A percentile compares a stretch with the other conserved stretches of the same genome.
phyloP scores from a whole-genome alignment of 1,140 invertebrate genomes.

The Agrypnia vestita region DNA sequence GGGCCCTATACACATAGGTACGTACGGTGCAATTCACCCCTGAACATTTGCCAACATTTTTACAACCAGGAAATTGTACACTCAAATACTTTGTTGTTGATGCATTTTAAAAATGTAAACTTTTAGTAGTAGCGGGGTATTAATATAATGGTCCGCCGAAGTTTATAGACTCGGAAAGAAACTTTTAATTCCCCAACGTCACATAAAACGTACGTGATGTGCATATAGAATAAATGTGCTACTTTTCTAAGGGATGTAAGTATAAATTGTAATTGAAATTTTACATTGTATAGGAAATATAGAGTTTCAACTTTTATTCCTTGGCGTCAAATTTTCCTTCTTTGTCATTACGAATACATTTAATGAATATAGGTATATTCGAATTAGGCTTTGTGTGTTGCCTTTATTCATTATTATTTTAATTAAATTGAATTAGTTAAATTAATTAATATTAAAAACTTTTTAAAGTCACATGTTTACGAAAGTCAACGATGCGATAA shows the following conservation, averaged over 20 bases:
- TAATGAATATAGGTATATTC: too few species aligned
- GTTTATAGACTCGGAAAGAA: slow-evolving; percentile 38
- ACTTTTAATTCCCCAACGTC: slow-evolving; percentile 45
- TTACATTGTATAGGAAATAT: not conserved
- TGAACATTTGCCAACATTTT: slow-evolving; percentile 32
- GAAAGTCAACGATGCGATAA: too few species aligned
- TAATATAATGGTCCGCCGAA: slow-evolving; percentile 41
- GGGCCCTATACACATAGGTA: too few species aligned
- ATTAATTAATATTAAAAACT: too few species aligned
- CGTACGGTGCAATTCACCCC: not conserved
- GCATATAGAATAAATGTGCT: slow-evolving; percentile 4
- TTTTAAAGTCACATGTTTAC: too few species aligned
- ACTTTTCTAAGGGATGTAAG: not conserved
- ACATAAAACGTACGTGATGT: slow-evolving; percentile 43
- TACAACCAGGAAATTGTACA: slow-evolving; percentile 35
- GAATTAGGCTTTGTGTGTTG: too few species aligned
- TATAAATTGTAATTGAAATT: not conserved
- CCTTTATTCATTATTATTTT: too few species aligned
- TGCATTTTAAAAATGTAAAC: slow-evolving; percentile 50
- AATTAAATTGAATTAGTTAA: too few species aligned
- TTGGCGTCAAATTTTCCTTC: not conserved
- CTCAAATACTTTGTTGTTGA: slow-evolving; percentile 48
- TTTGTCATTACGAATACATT: too few species aligned
- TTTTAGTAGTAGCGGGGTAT: slow-evolving; percentile 27
- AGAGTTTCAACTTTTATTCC: not conserved